A percentile compares a stretch with the other conserved stretches of the same genome.
Conservation (phyloP, 1,140 invertebrate genomes). For the Saccostrea glomerata region DNA sequence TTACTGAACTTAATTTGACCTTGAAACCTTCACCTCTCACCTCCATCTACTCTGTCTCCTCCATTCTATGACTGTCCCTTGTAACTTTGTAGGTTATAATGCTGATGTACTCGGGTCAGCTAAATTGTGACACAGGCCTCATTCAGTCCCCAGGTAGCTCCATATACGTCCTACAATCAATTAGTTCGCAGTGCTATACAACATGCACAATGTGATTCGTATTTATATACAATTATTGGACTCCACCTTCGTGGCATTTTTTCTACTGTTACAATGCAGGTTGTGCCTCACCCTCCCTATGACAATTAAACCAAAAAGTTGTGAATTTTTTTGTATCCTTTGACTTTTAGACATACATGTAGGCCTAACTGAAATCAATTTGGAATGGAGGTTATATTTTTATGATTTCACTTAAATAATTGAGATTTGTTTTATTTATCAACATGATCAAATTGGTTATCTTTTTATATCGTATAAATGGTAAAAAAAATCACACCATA, state of each 20-base stretch:
- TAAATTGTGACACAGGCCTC: neutral
- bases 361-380: too few species aligned
- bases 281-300: too few species aligned
- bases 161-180: neutral
- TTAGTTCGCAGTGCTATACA: neutral
- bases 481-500: too few species aligned
- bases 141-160: slow-evolving; percentile 15
- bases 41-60: neutral
- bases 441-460: neutral
- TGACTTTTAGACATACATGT: too few species aligned
- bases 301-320: too few species aligned
- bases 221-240: neutral
- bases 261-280: too few species aligned
- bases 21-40: neutral
- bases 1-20: too few species aligned
- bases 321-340: too few species aligned
- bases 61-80: neutral
- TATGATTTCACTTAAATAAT: slow-evolving; percentile 14
- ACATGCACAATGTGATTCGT: too few species aligned
- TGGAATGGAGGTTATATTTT: too few species aligned
- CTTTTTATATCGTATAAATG: neutral
- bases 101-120: neutral
- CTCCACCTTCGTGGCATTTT: neutral
- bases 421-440: neutral
- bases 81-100: neutral